Percentiles rank a stretch among this genome's conserved stretches.
These are phyloP conservation scores for Tachystola acroxantha DNA, from an alignment of 2,888 invertebrate species.

Conservation along the genomic window DNA sequence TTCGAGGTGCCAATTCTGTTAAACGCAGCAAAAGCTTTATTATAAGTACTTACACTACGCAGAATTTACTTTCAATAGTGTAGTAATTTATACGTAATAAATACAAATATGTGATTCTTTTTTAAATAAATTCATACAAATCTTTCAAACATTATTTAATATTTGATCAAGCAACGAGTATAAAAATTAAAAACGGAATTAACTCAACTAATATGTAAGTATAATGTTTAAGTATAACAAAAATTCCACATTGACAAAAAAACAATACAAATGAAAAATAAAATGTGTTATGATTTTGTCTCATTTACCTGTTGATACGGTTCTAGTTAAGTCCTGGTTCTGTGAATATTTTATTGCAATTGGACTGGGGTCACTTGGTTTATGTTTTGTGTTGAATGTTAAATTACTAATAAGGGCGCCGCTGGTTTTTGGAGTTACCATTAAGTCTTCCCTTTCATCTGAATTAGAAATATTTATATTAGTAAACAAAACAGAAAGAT, in stretches of 20 bases:
- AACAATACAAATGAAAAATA: no score
- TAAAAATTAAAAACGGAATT: no score
- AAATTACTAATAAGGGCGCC: constrained; percentile 22
- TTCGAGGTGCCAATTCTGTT: constrained; percentile 8
- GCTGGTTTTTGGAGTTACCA: constrained; percentile 21
- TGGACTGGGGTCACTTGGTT: constrained; percentile 19
- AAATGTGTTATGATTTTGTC: no score
- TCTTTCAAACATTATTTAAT: no score
- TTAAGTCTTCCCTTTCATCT: constrained; percentile 57
- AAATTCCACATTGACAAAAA: no score
- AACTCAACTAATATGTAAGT: no score
- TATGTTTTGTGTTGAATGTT: constrained; percentile 32
- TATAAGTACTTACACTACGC: neutral
- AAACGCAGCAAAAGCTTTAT: constrained; percentile 2
- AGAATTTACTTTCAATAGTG: no score
- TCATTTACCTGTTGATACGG: constrained; percentile 22
- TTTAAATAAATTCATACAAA: neutral
- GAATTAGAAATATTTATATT: neutral
- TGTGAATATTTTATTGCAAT: constrained; percentile 31
- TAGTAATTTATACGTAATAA: neutral
- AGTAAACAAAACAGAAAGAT: no score
- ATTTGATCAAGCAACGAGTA: no score
- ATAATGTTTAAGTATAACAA: no score
- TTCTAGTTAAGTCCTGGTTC: constrained; percentile 16
- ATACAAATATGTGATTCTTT: neutral